phyloP scores from a whole-genome alignment of 1,140 invertebrate species.

The Papilio dardanus region DNA sequence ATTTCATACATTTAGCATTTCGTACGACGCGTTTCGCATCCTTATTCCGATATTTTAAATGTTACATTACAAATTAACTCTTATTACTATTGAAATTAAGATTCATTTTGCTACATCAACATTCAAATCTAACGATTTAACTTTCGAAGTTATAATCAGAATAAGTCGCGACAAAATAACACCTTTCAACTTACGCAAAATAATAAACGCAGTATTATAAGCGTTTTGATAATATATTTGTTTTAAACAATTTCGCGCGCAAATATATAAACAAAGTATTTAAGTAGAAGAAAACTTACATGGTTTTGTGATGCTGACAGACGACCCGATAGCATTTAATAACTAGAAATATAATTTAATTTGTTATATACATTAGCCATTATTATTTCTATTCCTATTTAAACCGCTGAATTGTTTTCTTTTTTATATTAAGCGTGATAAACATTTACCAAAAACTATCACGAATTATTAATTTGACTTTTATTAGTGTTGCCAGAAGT shows the following conservation, averaged over 20 bases:
- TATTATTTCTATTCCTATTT: not conserved
- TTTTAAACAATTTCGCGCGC: conserved; percentile 17
- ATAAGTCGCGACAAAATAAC: conserved; percentile 52
- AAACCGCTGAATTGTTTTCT: not conserved
- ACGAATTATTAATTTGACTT: conserved; percentile 4
- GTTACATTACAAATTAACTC: conserved; percentile 45
- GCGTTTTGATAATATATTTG: not conserved
- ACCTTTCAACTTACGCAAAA: conserved; percentile 3
- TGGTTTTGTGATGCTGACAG: not conserved
- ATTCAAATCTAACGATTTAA: conserved; percentile 32
- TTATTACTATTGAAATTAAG: conserved; percentile 49
- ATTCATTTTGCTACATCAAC: conserved; percentile 49
- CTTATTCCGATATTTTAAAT: conserved; percentile 55
- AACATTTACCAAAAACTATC: not conserved
- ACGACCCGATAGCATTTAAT: not conserved
- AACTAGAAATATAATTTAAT: not conserved
- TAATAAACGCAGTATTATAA: not conserved
- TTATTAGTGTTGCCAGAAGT: not conserved
- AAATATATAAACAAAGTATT: conserved; percentile 14
- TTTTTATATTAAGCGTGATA: not conserved
- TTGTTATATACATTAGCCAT: not conserved
- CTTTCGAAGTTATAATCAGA: conserved; percentile 56
- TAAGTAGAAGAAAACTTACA: not conserved
- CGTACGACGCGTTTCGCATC: conserved; percentile 48
- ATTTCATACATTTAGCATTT: not conserved